These are phyloP conservation scores for Baryphthengus martii DNA, from an alignment of 2,113 vertebrate species.

Conservation along the genomic window DNA sequence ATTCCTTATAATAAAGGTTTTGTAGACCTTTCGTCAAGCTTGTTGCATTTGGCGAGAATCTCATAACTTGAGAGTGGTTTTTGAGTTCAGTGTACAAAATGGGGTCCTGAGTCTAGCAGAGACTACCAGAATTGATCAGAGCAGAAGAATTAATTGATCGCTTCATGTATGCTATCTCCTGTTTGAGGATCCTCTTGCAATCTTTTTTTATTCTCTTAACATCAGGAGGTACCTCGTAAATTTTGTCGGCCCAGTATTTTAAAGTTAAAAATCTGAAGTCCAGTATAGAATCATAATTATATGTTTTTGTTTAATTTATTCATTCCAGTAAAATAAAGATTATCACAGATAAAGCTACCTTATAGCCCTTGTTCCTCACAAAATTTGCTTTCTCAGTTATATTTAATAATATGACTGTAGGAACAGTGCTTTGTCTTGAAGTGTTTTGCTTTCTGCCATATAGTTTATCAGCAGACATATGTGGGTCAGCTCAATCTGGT, in stretches of 20 bases:
- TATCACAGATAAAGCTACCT: not conserved
- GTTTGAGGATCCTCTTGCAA: not conserved
- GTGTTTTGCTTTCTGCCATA: not conserved
- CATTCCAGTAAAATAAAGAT: not conserved
- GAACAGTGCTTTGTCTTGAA: not conserved
- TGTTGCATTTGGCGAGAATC: not conserved
- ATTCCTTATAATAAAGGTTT: not conserved
- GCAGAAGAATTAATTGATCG: not conserved
- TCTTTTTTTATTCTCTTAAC: not conserved
- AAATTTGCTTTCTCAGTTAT: not conserved
- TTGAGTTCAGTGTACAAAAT: not conserved
- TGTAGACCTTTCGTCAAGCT: not conserved
- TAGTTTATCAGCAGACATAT: not conserved
- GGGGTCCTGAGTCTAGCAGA: not conserved
- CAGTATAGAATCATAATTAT: not conserved
- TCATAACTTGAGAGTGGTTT: not conserved
- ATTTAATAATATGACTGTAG: not conserved
- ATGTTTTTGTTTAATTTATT: not conserved
- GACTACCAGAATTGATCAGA: not conserved
- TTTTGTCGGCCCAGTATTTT: not conserved
- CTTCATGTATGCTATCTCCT: not conserved
- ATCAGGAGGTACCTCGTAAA: not conserved
- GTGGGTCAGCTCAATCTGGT: not conserved
- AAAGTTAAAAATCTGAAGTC: not conserved
- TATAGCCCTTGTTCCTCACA: not conserved